Evolutionary conservation across 2,888 invertebrate genomes (phyloP).

Genomic region (Pristionchus mayeri): DNA sequence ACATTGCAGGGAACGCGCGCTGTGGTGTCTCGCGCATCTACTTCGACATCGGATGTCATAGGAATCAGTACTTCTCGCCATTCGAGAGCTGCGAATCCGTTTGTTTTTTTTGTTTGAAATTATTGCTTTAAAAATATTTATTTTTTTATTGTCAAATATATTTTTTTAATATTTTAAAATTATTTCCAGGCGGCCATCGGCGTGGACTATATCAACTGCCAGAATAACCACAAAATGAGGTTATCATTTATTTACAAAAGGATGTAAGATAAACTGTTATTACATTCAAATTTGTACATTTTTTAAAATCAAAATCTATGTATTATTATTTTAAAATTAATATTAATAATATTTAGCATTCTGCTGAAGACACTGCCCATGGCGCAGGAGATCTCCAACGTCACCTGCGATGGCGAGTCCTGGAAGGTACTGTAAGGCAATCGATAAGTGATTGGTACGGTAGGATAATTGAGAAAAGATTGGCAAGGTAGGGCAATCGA

Average conservation of each 20-base stretch:
- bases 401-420: neutral
- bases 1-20: neutral
- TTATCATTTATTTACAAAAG: neutral
- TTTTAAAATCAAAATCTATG: neutral
- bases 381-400: neutral
- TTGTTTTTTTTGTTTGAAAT: neutral
- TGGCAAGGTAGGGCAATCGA: no score
- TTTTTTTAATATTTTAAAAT: neutral
- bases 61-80: conserved; percentile 16
- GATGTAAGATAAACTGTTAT: no score
- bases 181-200: neutral
- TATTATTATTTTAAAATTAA: neutral
- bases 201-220: neutral
- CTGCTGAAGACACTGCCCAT: neutral
- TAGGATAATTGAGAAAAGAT: no score
- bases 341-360: neutral
- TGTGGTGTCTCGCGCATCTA: neutral
- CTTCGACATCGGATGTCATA: conserved; percentile 9
- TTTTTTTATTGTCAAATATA: neutral
- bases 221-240: neutral
- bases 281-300: no score
- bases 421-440: neutral
- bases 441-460: no score
- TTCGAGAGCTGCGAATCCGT: neutral
- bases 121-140: neutral